phyloP scores from a whole-genome alignment of 1,140 invertebrate genomes.

The Bombus ignitus region DNA sequence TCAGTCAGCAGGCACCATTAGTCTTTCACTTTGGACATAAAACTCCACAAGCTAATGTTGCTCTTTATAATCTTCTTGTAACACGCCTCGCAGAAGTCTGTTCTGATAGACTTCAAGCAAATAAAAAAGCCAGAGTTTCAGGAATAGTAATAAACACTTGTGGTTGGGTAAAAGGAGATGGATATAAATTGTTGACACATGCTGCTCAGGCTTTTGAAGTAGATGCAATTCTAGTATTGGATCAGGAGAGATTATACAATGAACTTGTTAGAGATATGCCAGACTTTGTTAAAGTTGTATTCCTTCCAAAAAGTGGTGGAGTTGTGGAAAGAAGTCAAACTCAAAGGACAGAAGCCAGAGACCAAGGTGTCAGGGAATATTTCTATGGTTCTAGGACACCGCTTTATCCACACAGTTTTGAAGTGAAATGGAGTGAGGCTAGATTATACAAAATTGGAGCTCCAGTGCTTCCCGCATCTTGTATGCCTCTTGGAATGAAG shows the following conservation, averaged over 20 bases:
- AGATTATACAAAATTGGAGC: conserved; percentile 98
- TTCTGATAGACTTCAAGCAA: conserved; percentile 91
- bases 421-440: conserved; percentile 93
- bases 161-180: conserved; percentile 97
- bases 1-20: conserved; percentile 94
- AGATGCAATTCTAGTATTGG: conserved; percentile 96
- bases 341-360: conserved; percentile 89
- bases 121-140: conserved; percentile 93
- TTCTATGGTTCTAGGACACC: conserved; percentile 95
- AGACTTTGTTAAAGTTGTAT: conserved; percentile 95
- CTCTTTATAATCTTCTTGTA: conserved; percentile 94
- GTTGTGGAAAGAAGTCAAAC: conserved; percentile 93
- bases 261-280: conserved; percentile 97
- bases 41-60: conserved; percentile 89
- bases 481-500: conserved; percentile 97
- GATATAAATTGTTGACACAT: conserved; percentile 92
- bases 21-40: conserved; percentile 98
- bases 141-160: conserved; percentile 99
- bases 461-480: conserved; percentile 95
- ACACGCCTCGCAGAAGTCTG: conserved; percentile 94
- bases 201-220: conserved; percentile 97
- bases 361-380: conserved; percentile 94
- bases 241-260: conserved; percentile 98
- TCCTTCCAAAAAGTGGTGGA: conserved; percentile 98
- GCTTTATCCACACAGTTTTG: conserved; percentile 96